Base-by-base conservation (phyloP, 1,140 invertebrate species). In the Drosophila truncata region DNA sequence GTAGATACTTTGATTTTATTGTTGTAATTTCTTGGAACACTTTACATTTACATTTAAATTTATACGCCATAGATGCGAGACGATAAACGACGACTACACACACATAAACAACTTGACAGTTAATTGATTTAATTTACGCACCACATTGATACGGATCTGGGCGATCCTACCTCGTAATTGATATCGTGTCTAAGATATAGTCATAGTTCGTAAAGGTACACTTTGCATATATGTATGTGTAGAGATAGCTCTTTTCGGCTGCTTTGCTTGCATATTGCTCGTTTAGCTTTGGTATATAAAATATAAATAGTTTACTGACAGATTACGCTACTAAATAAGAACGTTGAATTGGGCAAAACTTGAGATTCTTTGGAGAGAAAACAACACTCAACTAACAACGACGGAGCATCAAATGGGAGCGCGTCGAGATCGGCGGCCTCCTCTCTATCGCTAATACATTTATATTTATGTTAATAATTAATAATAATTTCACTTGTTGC, bases 11-110 rank as follows among this genome's bases (percentile, higher is more conserved):
- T 84, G 80, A 75, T 67, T 87, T 87, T 90, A 87, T 87, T 87
- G 61, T 87, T 88, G 64, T 80, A 83, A 87, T 87, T 84, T 69
- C 71, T 80, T 87, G 81, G 85, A 87, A 87, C 84, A 87, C 84
- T 87, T 87, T 87, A 87, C 85, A 87, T 83, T 83, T 83, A 83
- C 64, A 83, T 88, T 80, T 80, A 78, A 73, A 90, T 83, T 79
- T 84, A 80, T 80, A 74, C 85, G 80, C 65, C 77, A 87, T 70
- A 87, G 84, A 74, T 82, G 74, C 76, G 73, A 61, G 77, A 70
- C 80, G 85, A 87, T 87, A 87, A 87, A 84, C 85, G 86, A 87
- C 80, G 70, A 84, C 84, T 87, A 87, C 85, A 90, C 84, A 87
- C 83, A 87, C 84, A 87, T 80, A 73, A 80, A 87, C 77, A 88